These are phyloP conservation scores for Phalanger gymnotis DNA, from an alignment of 2,797 vertebrate genomes.

Conservation along the genomic window DNA sequence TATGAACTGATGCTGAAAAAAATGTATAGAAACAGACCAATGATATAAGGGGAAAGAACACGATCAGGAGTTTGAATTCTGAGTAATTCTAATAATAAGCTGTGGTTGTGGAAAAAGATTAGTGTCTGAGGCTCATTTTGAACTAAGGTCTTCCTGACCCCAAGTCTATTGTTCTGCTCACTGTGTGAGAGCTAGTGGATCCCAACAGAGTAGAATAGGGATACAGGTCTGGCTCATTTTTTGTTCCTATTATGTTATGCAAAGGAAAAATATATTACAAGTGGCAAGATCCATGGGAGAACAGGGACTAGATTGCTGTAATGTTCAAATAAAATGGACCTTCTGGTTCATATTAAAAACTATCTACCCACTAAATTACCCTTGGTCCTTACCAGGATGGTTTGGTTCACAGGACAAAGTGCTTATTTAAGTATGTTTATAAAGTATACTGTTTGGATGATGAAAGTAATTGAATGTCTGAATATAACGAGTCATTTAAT, in stretches of 20 bases:
- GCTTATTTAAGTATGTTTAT: conserved; percentile 41
- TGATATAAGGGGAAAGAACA: background rate
- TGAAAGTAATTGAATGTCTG: conserved; percentile 46
- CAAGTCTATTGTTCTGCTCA: background rate
- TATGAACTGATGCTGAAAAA: background rate
- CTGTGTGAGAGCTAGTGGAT: background rate
- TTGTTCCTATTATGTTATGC: background rate
- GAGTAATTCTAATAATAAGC: background rate
- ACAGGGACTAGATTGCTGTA: conserved; percentile 32
- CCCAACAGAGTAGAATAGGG: conserved; percentile 10
- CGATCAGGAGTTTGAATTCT: background rate
- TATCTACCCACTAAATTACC: conserved; percentile 47
- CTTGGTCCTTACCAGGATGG: conserved; percentile 15
- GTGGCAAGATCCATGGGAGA: conserved; percentile 50
- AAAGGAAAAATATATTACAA: conserved; percentile 43
- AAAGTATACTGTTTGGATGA: conserved; percentile 32
- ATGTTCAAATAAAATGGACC: conserved; percentile 27
- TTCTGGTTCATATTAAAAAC: conserved; percentile 63
- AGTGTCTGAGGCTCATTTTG: background rate
- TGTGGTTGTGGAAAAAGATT: background rate
- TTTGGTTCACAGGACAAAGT: conserved; percentile 34
- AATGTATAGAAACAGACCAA: background rate
- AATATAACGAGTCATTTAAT: conserved; percentile 32
- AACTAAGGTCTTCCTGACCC: background rate
- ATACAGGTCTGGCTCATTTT: conserved; percentile 40